Conservation (phyloP, 2,797 vertebrate genomes). For the Remorina albescens region DNA sequence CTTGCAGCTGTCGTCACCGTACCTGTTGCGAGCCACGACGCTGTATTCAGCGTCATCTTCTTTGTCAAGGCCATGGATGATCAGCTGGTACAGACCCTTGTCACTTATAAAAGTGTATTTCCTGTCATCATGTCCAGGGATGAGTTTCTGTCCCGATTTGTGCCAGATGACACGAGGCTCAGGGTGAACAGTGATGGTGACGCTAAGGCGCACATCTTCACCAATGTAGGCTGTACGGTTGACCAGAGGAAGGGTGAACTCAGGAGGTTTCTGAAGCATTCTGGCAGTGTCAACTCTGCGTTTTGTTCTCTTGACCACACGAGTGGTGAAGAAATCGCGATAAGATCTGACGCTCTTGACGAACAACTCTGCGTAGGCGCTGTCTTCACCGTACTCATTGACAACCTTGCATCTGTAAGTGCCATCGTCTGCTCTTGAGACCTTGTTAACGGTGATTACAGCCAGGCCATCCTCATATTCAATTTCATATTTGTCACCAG, state of each 20-base stretch:
- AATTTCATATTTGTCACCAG: conserved; percentile 93
- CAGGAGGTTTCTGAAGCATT: conserved; percentile 95
- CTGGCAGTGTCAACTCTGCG: conserved; percentile 94
- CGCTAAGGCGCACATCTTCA: conserved; percentile 93
- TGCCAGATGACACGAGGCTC: conserved; percentile 97
- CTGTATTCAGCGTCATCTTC: conserved; percentile 97
- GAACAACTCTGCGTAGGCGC: conserved; percentile 95
- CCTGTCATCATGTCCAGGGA: conserved; percentile 92
- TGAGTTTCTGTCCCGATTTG: conserved; percentile 97
- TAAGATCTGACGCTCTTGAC: conserved; percentile 91
- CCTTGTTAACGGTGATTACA: conserved; percentile 91
- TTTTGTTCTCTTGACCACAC: conserved; percentile 94
- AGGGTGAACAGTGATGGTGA: conserved; percentile 98
- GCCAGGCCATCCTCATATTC: conserved; percentile 95
- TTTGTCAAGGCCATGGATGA: conserved; percentile 88
- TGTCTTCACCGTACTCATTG: conserved; percentile 98
- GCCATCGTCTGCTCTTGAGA: conserved; percentile 93
- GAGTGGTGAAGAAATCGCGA: conserved; percentile 90
- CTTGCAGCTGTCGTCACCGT: conserved; percentile 98
- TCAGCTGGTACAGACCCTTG: conserved; percentile 96
- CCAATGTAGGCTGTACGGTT: conserved; percentile 93
- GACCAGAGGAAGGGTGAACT: conserved; percentile 96
- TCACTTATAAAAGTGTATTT: conserved; percentile 96
- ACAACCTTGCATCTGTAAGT: conserved; percentile 97
- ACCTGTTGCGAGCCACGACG: conserved; percentile 94